Conservation (phyloP, 2,888 invertebrate genomes). For the Conchocele bisecta region DNA sequence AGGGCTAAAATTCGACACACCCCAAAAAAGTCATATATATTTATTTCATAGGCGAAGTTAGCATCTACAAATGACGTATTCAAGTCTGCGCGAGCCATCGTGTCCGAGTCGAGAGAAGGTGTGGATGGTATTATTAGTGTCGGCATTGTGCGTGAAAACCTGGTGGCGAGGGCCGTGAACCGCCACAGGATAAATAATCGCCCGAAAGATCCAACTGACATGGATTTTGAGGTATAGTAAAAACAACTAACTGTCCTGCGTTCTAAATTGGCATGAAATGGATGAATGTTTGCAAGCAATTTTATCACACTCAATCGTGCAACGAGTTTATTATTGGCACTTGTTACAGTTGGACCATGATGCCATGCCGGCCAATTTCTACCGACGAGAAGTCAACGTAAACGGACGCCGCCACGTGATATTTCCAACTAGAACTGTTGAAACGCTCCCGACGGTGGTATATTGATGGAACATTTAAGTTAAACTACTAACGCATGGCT, state of each 20-base stretch:
- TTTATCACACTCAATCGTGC: not conserved
- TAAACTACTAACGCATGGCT: too few species aligned
- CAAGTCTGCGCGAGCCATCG: slow-evolving; percentile 1
- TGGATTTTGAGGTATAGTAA: slow-evolving; percentile 10
- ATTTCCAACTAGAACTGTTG: too few species aligned
- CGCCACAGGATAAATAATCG: not conserved
- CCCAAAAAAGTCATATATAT: too few species aligned
- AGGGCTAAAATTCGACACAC: too few species aligned
- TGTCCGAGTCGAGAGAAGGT: not conserved
- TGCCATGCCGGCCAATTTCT: not conserved
- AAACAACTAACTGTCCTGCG: not conserved
- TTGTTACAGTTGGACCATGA: not conserved
- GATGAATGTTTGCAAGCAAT: not conserved
- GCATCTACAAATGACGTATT: not conserved
- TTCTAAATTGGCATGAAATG: too few species aligned
- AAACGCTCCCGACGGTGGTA: too few species aligned
- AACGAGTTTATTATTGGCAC: not conserved
- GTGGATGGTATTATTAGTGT: not conserved
- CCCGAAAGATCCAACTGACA: not conserved
- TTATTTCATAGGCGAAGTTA: not conserved
- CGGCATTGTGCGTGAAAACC: not conserved
- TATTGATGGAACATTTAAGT: too few species aligned
- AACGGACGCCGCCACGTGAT: too few species aligned
- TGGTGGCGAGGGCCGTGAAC: not conserved
- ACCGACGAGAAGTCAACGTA: too few species aligned